A percentile compares a stretch with the other conserved stretches of the same genome.
These are phyloP conservation scores for Phyllopteryx taeniolatus DNA, from an alignment of 2,113 vertebrate genomes.

Conservation along the genomic window DNA sequence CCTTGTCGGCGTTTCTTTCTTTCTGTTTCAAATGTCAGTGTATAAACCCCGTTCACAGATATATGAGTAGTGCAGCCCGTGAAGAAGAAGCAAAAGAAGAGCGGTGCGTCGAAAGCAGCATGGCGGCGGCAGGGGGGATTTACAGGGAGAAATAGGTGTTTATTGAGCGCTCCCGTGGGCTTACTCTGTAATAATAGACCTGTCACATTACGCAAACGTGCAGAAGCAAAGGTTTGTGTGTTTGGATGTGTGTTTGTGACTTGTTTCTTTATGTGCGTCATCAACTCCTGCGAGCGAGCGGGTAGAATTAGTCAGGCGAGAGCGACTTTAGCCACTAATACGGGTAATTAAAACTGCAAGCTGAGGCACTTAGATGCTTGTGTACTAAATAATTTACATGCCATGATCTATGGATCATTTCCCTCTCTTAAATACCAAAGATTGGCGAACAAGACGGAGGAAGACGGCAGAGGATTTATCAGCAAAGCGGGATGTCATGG, in stretches of 20 bases:
- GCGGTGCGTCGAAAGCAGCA: conserved; percentile 61
- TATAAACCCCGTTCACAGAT: conserved; percentile 66
- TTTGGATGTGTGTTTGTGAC: conserved; percentile 56
- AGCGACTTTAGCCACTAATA: conserved; percentile 78
- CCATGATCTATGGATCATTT: conserved; percentile 76
- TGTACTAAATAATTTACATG: conserved; percentile 79
- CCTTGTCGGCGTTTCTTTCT: conserved; percentile 74
- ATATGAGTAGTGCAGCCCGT: conserved; percentile 44
- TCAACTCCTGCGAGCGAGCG: conserved; percentile 50
- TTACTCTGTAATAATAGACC: conserved; percentile 83
- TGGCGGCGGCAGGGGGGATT: conserved; percentile 70
- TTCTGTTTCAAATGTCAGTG: conserved; percentile 82
- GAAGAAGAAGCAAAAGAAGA: conserved; percentile 30
- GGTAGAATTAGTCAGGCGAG: conserved; percentile 78
- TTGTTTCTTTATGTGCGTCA: conserved; percentile 40
- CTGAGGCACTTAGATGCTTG: conserved; percentile 74
- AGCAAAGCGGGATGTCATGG: conserved; percentile 67
- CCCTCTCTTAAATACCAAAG: conserved; percentile 68
- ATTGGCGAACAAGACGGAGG: conserved; percentile 47
- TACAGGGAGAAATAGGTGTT: conserved; percentile 81
- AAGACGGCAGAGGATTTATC: conserved; percentile 67
- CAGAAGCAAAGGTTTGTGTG: conserved; percentile 67
- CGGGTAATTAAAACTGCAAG: conserved; percentile 78
- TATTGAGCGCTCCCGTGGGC: conserved; percentile 79
- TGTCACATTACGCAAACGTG: conserved; percentile 82